Conservation (phyloP, 2,797 vertebrate species). For the Leptoclinus maculatus region DNA sequence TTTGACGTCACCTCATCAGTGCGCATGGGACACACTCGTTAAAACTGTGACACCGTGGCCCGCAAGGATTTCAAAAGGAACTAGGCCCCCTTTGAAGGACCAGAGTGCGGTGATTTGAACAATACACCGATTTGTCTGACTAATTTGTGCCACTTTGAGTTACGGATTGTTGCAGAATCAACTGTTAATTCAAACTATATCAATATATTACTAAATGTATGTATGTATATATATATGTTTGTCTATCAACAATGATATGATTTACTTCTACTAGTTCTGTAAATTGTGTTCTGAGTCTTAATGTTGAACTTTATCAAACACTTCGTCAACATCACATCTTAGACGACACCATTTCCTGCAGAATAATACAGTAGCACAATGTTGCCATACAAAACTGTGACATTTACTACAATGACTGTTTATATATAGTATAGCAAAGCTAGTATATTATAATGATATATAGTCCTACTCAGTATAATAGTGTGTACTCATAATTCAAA, state of each 20-base stretch:
- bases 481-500: background rate
- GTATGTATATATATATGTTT: background rate
- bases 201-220: background rate
- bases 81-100: slow-evolving; percentile 38
- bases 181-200: background rate
- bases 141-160: slow-evolving; percentile 4
- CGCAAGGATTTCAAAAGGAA: slow-evolving; percentile 53
- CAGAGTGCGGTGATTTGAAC: slow-evolving; percentile 17
- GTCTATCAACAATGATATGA: background rate
- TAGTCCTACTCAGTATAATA: background rate
- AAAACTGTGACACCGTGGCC: slow-evolving; percentile 49
- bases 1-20: slow-evolving; percentile 75
- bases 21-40: slow-evolving; percentile 58
- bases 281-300: background rate
- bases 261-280: background rate
- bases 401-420: background rate
- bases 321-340: background rate
- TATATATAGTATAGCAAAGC: background rate
- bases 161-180: background rate
- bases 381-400: background rate
- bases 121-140: slow-evolving; percentile 35
- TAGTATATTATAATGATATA: background rate
- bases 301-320: background rate
- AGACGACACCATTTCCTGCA: background rate
- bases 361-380: background rate